These are phyloP conservation scores for Papilio xuthus DNA, from an alignment of 1,140 invertebrate genomes.

Conservation along the genomic window DNA sequence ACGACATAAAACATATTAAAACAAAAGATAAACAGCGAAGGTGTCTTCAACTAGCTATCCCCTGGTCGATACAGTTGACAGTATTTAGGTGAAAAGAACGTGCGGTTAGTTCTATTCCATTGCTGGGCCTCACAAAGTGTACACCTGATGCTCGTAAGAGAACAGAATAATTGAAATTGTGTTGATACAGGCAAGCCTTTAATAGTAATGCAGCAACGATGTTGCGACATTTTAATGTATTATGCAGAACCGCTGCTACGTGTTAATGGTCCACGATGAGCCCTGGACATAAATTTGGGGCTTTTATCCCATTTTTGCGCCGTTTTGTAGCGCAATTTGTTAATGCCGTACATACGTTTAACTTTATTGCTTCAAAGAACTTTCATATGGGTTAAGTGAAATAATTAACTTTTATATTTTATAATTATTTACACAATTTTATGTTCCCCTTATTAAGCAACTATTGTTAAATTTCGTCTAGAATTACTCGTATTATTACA, in stretches of 20 bases:
- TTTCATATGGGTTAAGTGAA: slow-evolving; percentile 4
- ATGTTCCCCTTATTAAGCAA: too few relatives aligned
- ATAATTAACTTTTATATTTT: slow-evolving; percentile 15
- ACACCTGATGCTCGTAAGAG: slow-evolving; percentile 46
- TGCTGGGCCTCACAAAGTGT: slow-evolving; percentile 24
- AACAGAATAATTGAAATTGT: slow-evolving; percentile 58
- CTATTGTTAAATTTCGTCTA: too few relatives aligned
- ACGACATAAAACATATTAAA: not conserved
- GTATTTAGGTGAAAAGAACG: not conserved
- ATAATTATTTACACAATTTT: not conserved
- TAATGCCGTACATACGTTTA: slow-evolving; percentile 43
- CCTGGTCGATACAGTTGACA: slow-evolving; percentile 8
- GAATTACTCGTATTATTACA: too few relatives aligned
- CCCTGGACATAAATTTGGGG: slow-evolving; percentile 57
- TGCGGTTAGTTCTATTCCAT: slow-evolving; percentile 28
- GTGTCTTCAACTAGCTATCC: not conserved
- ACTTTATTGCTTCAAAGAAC: slow-evolving; percentile 37
- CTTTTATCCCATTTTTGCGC: slow-evolving; percentile 59
- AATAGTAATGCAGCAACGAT: slow-evolving; percentile 54
- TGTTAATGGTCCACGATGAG: slow-evolving; percentile 63
- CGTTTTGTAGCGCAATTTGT: slow-evolving; percentile 52
- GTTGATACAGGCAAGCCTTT: slow-evolving; percentile 51
- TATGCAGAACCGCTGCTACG: slow-evolving; percentile 59
- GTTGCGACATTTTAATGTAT: slow-evolving; percentile 62
- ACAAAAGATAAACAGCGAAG: not conserved